Percentiles rank a stretch among this genome's conserved stretches.
phyloP scores from a whole-genome alignment of 2,888 invertebrate genomes.

The Rhagonycha fulva region DNA sequence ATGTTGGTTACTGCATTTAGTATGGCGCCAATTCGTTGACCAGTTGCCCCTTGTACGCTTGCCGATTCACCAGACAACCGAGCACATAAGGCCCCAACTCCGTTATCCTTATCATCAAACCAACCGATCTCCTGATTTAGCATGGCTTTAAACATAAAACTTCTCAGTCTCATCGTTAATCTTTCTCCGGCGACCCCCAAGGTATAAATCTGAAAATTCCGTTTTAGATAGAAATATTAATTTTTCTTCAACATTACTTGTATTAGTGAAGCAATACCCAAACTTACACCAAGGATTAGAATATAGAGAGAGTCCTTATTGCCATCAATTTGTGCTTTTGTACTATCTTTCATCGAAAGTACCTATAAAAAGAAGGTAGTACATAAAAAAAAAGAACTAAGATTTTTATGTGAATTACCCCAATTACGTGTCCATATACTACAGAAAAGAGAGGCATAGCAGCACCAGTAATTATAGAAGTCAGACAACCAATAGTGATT shows the following conservation, averaged over 20 bases:
- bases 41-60: slow-evolving; percentile 80
- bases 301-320: slow-evolving; percentile 65
- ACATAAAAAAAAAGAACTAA: too few species aligned
- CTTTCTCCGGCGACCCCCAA: slow-evolving; percentile 80
- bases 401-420: too few species aligned
- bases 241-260: slow-evolving; percentile 64
- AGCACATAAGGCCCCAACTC: slow-evolving; percentile 76
- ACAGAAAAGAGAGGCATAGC: slow-evolving; percentile 74
- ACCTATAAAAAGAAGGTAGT: slow-evolving; percentile 54
- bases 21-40: slow-evolving; percentile 77
- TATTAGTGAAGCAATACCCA: slow-evolving; percentile 66
- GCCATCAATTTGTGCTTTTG: slow-evolving; percentile 61
- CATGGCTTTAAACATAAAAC: slow-evolving; percentile 67
- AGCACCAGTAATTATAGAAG: slow-evolving; percentile 68
- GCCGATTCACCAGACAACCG: slow-evolving; percentile 77
- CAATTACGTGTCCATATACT: slow-evolving; percentile 71
- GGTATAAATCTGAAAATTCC: slow-evolving; percentile 21
- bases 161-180: slow-evolving; percentile 74
- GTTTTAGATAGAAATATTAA: too few species aligned
- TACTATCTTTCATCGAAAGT: slow-evolving; percentile 56
- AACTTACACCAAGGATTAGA: slow-evolving; percentile 67
- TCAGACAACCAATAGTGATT: slow-evolving; percentile 65
- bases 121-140: slow-evolving; percentile 75
- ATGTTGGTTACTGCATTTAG: slow-evolving; percentile 74
- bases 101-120: slow-evolving; percentile 74